Base-by-base conservation (phyloP, 2,113 vertebrate genomes). In the Pelvicachromis taeniatus region DNA sequence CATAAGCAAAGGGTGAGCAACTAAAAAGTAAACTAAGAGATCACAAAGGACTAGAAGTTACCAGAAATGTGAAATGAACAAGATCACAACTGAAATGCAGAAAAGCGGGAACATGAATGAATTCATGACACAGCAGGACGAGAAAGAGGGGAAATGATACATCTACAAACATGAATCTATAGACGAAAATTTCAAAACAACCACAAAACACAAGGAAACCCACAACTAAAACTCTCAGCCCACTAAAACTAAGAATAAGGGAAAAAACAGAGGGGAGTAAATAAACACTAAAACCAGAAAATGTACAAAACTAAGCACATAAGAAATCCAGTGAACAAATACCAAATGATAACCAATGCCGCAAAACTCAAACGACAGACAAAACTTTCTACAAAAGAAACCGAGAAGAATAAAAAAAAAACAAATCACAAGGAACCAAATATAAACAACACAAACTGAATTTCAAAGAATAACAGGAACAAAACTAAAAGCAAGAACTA, bases 371-470 rank as follows among this genome's bases (percentile, higher is more conserved):
- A 73, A 4, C 40, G 17, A 29, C 5, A 73, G 65, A 29, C 5
- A 10, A 73, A 42, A 48, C 13, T 2, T 70, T 23, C 17, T 29
- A 70, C 26, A 73, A 40, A 19, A 65, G 35, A 9, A 11, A 73
- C 23, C 0, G 0, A 23, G 4, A 23, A 73, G 65, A 0, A 63
- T 35, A 4, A 33, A 38, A 3, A 63, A 9, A 23, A 48, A 4
- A 1, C 38, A 26, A 48, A 4, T 1, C 38, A 26, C 65, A 70
- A 45, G 38, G n/a, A 68, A 68, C 7, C 61, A 68, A 68, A 42
- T 42, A 40, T 9, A 68, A 68, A 0, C 2, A 68, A 13, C n/a
- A 40, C 61, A 3, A 40, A 68, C 61, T 21, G 31, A 65, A 21
- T 40, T 38, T 65, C 10, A 65, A 21, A 65, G 12, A 21, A 35